Conservation (phyloP, 2,888 invertebrate species). For the Rugalucina vietnamica region DNA sequence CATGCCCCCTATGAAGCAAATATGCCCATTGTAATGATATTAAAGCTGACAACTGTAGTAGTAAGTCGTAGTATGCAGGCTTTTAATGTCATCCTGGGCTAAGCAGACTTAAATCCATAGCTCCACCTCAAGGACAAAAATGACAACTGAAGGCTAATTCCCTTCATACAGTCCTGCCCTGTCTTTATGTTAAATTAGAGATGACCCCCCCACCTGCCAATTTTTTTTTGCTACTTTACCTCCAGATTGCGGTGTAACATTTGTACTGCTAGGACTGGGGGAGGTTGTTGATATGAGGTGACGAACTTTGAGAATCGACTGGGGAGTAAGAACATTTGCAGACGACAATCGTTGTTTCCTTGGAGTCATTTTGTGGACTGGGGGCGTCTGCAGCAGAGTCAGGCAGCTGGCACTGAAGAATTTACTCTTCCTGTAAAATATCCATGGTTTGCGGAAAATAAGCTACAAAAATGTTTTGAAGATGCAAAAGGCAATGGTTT, state of each 20-base stretch:
- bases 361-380: conserved; percentile 84
- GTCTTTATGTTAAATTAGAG: not conserved
- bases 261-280: conserved; percentile 48
- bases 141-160: no score
- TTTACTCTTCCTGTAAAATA: conserved; percentile 50
- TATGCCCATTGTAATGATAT: no score
- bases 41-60: no score
- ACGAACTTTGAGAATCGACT: conserved; percentile 88
- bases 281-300: conserved; percentile 65
- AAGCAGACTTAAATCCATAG: no score
- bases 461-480: no score
- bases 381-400: conserved; percentile 86
- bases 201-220: not conserved
- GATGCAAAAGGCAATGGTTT: no score
- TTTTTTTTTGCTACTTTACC: conserved; percentile 27
- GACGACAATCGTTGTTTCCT: conserved; percentile 70
- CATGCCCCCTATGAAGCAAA: no score
- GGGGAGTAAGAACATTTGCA: conserved; percentile 85
- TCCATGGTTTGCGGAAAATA: no score
- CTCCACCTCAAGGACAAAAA: no score
- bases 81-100: no score
- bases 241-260: conserved; percentile 48
- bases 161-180: no score
- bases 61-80: no score
- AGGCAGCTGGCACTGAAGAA: conserved; percentile 76